phyloP scores from a whole-genome alignment of 2,888 invertebrate species.

The Dicycla oo region DNA sequence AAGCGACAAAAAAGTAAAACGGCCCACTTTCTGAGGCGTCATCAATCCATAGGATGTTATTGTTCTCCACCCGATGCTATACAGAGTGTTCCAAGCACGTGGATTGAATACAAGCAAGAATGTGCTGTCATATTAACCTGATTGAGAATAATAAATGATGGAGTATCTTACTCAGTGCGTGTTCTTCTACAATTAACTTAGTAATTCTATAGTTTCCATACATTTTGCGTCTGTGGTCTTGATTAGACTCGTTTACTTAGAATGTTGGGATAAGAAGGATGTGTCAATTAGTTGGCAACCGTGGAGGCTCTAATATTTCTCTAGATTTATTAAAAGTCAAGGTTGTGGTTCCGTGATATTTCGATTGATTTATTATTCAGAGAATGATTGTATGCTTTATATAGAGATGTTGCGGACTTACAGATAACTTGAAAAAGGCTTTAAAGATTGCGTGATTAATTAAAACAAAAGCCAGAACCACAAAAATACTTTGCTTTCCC shows the following conservation, averaged over 20 bases:
- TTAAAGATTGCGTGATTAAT: background rate
- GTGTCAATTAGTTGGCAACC: slow-evolving; percentile 28
- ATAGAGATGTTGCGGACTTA: too few relatives aligned
- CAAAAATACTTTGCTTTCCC: slow-evolving; percentile 12
- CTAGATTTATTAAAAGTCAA: slow-evolving; percentile 7
- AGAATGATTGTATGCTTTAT: too few relatives aligned
- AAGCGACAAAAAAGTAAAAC: slow-evolving; percentile 66
- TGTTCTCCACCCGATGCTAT: slow-evolving; percentile 60
- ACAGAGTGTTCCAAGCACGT: slow-evolving; percentile 50
- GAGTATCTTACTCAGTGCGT: slow-evolving; percentile 29
- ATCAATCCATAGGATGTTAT: slow-evolving; percentile 65
- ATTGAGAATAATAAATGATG: slow-evolving; percentile 42
- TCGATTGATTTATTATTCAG: slow-evolving; percentile 1
- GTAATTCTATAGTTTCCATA: slow-evolving; percentile 22
- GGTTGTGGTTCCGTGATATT: background rate
- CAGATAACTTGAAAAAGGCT: background rate
- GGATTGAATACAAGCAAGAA: slow-evolving; percentile 40
- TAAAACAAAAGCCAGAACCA: background rate
- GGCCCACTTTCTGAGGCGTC: slow-evolving; percentile 73
- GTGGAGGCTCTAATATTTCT: background rate
- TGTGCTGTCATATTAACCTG: slow-evolving; percentile 61
- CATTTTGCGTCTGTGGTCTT: slow-evolving; percentile 6
- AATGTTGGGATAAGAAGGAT: slow-evolving; percentile 12
- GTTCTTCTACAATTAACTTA: slow-evolving; percentile 33
- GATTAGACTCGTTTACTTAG: slow-evolving; percentile 11